phyloP scores from a whole-genome alignment of 2,888 invertebrate species.

The Alcis repandata region DNA sequence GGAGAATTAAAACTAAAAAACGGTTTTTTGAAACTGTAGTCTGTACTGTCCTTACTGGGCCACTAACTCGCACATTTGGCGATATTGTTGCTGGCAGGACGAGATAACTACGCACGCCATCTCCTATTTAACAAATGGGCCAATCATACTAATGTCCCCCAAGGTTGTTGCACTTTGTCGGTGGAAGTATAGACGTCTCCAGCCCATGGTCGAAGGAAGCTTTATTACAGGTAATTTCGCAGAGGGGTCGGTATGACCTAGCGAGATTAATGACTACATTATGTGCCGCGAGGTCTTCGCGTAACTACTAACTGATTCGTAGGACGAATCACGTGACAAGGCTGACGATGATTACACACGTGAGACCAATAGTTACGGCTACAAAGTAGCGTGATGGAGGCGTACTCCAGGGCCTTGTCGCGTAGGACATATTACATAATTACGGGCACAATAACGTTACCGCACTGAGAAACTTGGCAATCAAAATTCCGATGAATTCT shows the following conservation, averaged over 20 bases:
- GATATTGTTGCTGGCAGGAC: neutral
- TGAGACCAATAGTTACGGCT: no score
- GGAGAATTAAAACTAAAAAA: no score
- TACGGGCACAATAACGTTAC: neutral
- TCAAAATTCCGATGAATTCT: no score
- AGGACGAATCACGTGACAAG: neutral
- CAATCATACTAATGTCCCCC: constrained; percentile 12
- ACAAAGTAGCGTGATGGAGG: neutral
- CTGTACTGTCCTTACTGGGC: no score
- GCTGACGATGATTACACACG: neutral
- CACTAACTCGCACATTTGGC: neutral
- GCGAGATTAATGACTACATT: constrained; percentile 9
- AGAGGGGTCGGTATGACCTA: constrained; percentile 18
- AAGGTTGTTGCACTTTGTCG: constrained; percentile 18
- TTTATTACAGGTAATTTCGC: constrained; percentile 7
- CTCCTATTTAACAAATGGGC: neutral
- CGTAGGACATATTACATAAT: neutral
- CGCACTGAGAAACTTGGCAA: no score
- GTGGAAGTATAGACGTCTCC: neutral
- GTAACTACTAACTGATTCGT: constrained; percentile 4
- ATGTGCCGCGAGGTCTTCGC: neutral
- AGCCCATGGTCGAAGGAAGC: constrained; percentile 12
- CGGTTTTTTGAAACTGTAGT: no score
- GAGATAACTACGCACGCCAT: neutral
- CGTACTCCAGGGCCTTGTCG: no score